Evolutionary conservation across 2,888 invertebrate genomes (phyloP), one percentile per base, ranked within the genome.

Genomic region (Platycheirus albimanus): DNA sequence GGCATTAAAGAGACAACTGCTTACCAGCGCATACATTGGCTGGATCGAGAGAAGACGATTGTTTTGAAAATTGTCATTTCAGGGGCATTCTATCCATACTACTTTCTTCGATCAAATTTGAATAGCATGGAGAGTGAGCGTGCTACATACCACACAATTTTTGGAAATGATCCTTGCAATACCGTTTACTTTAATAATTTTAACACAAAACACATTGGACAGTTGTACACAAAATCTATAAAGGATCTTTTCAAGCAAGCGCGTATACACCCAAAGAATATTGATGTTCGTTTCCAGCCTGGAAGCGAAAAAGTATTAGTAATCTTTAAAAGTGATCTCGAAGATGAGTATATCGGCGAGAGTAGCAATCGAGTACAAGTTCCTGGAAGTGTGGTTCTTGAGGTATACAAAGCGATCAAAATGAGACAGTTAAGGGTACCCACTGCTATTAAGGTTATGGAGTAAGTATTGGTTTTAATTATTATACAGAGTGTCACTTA

Each of bases 41-140:
- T 87, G 30, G 89, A 91, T 15, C 88, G 90, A 0, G 93, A 95
- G 86, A 92, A 92, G 63, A 91, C 93, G 0, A 90, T 94, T 0
- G 90, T 95, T n/a, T 89, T 95, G 0, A 96, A 95, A 91, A 94
- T 94, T 1, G 85, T 89, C 17, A 89, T 90, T 49, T 88, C 90
- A 4, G 91, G 91, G 5, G 98, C 98, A 1, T 98, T 98, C 90
- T 99, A 98, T 91, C 99, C 99, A 0, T 95, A 98, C 90, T 98
- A 96, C 90, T 98, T 96, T 91, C 90, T 94, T 17, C 92, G 93
- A 33, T 87, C 91, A 7, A 88, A 91, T 17, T 92, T 92, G 1
- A 90, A 90, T 38, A 92, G 93, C 58, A 92, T 93, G 67, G 90
- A 92, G 0, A 92, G 94, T 79, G 95, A 96, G 88, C 91, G 93